Base-by-base conservation (phyloP, 2,113 vertebrate genomes). In the Eurystomus gularis region DNA sequence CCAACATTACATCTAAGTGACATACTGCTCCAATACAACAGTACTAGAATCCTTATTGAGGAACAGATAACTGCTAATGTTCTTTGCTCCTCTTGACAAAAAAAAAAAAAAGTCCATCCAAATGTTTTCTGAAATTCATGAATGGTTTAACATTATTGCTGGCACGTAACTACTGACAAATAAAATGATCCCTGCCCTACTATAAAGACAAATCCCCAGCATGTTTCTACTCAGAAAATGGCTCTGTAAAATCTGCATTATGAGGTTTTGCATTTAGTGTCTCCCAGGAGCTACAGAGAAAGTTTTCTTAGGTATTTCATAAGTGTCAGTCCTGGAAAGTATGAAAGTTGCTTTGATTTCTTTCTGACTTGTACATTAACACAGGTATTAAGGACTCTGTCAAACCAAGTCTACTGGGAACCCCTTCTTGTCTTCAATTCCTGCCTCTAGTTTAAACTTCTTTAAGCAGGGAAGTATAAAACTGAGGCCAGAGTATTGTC, bases 261-360 rank as follows among this genome's bases (percentile, higher is more conserved):
- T 76, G n/a, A 87, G 61, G 9, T 16, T 91, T 52, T 65, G 58
- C 29, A n/a, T 92, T 94, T 88, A 90, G 85, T 80, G 44, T n/a
- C 16, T 81, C 68, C 40, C 20, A n/a, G 70, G 39, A 95, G 48
- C 25, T 37, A 21, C 40, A 87, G 52, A 57, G 17, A 79, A 82
- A 93, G 48, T 54, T 91, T 95, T 93, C 39, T 46, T 80, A 82
- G 20, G 23, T 70, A 93, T 73, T 94, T 96, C 77, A 31, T 75
- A 91, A 75, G 52, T 73, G 52, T 94, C 57, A 79, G 48, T 69
- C 28, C 75, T 93, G 73, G 65, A 89, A 96, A 65, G 14, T 35
- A 48, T 39, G 40, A 86, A 5, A 80, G 7, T 5, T 61, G 23
- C 90, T 96, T 87, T 88, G 54, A 91, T 93, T 96, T 92, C 37